Base-by-base conservation (phyloP, 2,888 invertebrate species). In the Petrolisthes cinctipes region DNA sequence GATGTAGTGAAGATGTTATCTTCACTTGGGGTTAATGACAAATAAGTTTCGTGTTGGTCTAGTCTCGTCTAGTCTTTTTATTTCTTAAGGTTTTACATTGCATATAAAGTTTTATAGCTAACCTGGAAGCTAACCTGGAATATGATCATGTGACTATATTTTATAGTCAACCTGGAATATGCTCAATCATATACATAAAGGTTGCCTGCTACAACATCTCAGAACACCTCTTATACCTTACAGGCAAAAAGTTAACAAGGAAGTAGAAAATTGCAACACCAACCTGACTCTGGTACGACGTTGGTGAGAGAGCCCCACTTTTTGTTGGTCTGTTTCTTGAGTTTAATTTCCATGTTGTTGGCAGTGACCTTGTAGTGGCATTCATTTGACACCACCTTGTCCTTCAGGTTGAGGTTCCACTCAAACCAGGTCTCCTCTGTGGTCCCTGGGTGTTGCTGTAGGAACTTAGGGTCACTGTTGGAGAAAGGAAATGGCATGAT, bases 341-440 rank as follows among this genome's bases (percentile, higher is more conserved):
- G 83, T n/a, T 89, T 89, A 4, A 91, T 83, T 76, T 91, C 91
- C 4, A 91, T 78, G 11, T 88, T 87, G 68, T 82, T 81, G 11
- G 56, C 56, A 73, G 82, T 82, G 54, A 91, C 66, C 57, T 81
- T 81, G 66, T 87, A 87, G 53, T 79, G 79, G 80, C 90, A 89
- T n/a, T 81, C 83, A 4, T 81, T 86, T 1, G 89, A 79, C 61
- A 85, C 82, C 17, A 91, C 82, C 56, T 85, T 80, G 56, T 89
- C 91, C 79, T 87, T 85, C n/a, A 90, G 88, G 53, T 23, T 75
- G 61, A 90, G 56, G n/a, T 88, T 71, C 90, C 90, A 91, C 71
- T 86, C 79, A 68, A 91, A 90, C 61, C 90, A 61, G 20, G 87
- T 82, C 14, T 82, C 75, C 20, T 88, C 88, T 11, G 20, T 86